These are phyloP conservation scores for Conus canariensis DNA, from an alignment of 2,888 invertebrate genomes.

Conservation along the genomic window DNA sequence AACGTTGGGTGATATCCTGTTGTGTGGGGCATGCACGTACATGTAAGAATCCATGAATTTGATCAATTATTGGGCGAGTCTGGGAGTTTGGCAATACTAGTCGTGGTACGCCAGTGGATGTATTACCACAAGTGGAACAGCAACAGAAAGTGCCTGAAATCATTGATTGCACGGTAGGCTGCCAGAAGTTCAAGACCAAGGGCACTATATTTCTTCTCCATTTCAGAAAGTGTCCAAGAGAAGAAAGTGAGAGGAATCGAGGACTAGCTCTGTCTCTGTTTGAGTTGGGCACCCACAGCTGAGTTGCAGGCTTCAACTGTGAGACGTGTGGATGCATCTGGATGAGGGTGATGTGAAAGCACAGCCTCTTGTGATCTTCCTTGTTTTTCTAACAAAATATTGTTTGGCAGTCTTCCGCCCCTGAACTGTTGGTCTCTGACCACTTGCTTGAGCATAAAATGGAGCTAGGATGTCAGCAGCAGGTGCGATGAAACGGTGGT, in stretches of 20 bases:
- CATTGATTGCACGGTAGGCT: conserved; percentile 29
- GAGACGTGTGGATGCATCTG: conserved; percentile 31
- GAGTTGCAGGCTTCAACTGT: conserved; percentile 42
- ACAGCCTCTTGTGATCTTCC: conserved; percentile 4
- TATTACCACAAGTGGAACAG: not conserved
- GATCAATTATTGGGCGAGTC: conserved; percentile 36
- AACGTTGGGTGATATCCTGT: not conserved
- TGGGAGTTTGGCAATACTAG: conserved; percentile 33
- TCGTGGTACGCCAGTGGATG: not conserved
- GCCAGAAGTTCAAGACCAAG: conserved; percentile 28
- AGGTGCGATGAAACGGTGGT: conserved; percentile 37
- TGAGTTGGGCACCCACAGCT: conserved; percentile 34
- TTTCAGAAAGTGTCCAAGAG: not conserved
- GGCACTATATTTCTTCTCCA: conserved; percentile 35
- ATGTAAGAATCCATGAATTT: conserved; percentile 36
- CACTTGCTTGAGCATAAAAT: conserved; percentile 40
- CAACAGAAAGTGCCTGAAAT: conserved; percentile 37
- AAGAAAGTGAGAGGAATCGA: conserved; percentile 37
- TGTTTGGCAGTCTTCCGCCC: conserved; percentile 31
- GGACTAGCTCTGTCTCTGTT: conserved; percentile 16
- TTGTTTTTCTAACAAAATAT: conserved; percentile 33
- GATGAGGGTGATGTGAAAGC: conserved; percentile 32
- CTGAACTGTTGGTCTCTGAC: conserved; percentile 32
- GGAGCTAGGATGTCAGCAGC: conserved; percentile 32
- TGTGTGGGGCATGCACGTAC: not conserved